These are phyloP conservation scores for Crematogaster levior DNA, from an alignment of 2,888 invertebrate genomes.

Conservation along the genomic window DNA sequence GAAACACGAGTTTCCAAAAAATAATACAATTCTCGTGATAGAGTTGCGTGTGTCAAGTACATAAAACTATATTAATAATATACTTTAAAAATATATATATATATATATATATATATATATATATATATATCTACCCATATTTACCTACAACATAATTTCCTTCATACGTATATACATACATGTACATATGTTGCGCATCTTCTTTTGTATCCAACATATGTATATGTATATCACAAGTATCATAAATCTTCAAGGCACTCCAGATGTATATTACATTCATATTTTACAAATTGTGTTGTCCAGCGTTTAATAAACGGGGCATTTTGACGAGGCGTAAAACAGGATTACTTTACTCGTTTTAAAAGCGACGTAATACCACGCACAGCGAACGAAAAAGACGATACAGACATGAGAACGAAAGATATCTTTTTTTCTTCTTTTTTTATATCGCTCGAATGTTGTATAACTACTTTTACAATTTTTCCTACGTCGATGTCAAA, in stretches of 20 bases:
- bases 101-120: slow-evolving; percentile 69
- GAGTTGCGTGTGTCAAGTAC: slow-evolving; percentile 52
- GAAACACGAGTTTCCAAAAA: slow-evolving; percentile 31
- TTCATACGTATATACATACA: slow-evolving; percentile 71
- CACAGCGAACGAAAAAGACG: slow-evolving; percentile 35
- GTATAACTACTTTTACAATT: slow-evolving; percentile 19
- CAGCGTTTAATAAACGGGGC: slow-evolving; percentile 66
- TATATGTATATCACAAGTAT: slow-evolving; percentile 80
- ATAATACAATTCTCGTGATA: slow-evolving; percentile 55
- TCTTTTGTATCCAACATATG: slow-evolving; percentile 63
- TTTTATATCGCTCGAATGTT: neutral
- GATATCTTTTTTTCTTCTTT: slow-evolving; percentile 16
- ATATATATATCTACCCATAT: slow-evolving; percentile 73
- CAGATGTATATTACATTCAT: slow-evolving; percentile 84
- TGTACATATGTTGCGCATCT: slow-evolving; percentile 58
- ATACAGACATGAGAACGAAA: slow-evolving; percentile 24
- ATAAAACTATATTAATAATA: slow-evolving; percentile 69
- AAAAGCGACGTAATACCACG: slow-evolving; percentile 6
- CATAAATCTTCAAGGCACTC: slow-evolving; percentile 85
- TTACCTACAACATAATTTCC: slow-evolving; percentile 75
- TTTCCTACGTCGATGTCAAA: slow-evolving; percentile 32
- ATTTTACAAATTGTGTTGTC: slow-evolving; percentile 80
- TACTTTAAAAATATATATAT: slow-evolving; percentile 75
- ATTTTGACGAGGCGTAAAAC: slow-evolving; percentile 64
- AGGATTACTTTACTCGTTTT: slow-evolving; percentile 29